Evolutionary conservation across 37 sponge, comb jelly and placozoan species (phyloP).

Genomic region (Halisarca cf. caerulea): DNA sequence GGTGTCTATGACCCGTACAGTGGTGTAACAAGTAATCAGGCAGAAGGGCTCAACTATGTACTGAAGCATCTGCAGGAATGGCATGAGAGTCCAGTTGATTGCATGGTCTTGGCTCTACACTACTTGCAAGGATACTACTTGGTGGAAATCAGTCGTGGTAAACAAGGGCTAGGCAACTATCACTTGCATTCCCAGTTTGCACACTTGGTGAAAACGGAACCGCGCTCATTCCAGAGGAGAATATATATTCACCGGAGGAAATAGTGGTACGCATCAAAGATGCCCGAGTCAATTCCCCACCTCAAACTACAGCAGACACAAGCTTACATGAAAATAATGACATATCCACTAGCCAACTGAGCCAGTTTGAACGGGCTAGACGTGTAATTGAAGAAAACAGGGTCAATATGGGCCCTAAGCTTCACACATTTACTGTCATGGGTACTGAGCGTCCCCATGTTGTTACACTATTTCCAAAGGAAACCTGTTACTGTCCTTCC

Average conservation of each 20-base stretch:
- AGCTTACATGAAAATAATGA: constrained; percentile 1
- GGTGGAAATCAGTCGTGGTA: constrained; percentile 33
- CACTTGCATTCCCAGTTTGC: constrained; percentile 1
- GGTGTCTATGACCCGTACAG: constrained; percentile 27
- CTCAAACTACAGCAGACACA: constrained; percentile 6
- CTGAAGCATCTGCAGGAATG: constrained; percentile 30
- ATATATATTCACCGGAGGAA: constrained; percentile 30
- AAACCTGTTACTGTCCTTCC: constrained; percentile 62
- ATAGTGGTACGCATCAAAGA: constrained; percentile 17
- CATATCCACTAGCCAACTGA: constrained; percentile 14
- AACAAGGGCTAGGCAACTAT: constrained; percentile 30
- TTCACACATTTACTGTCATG: constrained; percentile 20
- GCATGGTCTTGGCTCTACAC: constrained; percentile 32
- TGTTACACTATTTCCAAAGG: constrained; percentile 47
- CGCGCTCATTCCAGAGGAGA: constrained; percentile 3
- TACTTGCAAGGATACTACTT: constrained; percentile 37
- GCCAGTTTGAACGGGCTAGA: neutral
- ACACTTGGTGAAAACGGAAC: neutral
- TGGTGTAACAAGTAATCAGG: constrained; percentile 39
- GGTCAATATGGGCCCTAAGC: constrained; percentile 11
- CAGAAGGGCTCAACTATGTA: constrained; percentile 38
- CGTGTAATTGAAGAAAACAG: constrained; percentile 18
- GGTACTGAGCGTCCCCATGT: constrained; percentile 34
- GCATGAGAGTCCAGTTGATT: constrained; percentile 29
- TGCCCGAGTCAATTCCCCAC: neutral